phyloP scores from a whole-genome alignment of 35 echinoderm and acorn worm species.

The Holothuria glaberrima region DNA sequence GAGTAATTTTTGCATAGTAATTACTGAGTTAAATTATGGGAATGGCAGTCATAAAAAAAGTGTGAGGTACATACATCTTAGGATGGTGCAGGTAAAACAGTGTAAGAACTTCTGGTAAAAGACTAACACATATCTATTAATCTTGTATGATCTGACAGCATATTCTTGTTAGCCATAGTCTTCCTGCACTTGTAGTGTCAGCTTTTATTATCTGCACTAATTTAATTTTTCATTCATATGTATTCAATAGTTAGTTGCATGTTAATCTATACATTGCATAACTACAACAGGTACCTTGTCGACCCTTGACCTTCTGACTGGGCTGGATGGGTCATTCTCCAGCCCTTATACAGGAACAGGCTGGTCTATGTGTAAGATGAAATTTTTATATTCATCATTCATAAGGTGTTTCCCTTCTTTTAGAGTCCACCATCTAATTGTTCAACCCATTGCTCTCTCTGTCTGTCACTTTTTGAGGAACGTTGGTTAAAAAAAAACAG shows the following conservation, averaged over 20 bases:
- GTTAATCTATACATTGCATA: slow-evolving; percentile 18
- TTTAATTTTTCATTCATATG: not conserved
- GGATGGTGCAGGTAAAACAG: no score
- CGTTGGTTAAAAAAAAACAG: no score
- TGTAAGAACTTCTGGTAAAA: no score
- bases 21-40: no score
- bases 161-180: not conserved
- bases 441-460: no score
- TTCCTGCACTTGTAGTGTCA: not conserved
- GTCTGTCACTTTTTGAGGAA: no score
- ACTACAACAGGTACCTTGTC: slow-evolving; percentile 54
- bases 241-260: not conserved
- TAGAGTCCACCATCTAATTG: no score
- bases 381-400: not conserved
- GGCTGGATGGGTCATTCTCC: slow-evolving; percentile 35
- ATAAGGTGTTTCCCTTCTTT: no score
- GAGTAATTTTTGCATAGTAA: no score
- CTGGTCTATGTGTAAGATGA: slow-evolving; percentile 45
- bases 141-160: not conserved
- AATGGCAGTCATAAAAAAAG: no score
- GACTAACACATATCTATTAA: not conserved
- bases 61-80: no score
- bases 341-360: slow-evolving; percentile 2
- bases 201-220: not conserved
- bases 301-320: slow-evolving; percentile 54